These are phyloP conservation scores for Lysandra bellargus DNA, from an alignment of 2,888 invertebrate species.

Conservation along the genomic window DNA sequence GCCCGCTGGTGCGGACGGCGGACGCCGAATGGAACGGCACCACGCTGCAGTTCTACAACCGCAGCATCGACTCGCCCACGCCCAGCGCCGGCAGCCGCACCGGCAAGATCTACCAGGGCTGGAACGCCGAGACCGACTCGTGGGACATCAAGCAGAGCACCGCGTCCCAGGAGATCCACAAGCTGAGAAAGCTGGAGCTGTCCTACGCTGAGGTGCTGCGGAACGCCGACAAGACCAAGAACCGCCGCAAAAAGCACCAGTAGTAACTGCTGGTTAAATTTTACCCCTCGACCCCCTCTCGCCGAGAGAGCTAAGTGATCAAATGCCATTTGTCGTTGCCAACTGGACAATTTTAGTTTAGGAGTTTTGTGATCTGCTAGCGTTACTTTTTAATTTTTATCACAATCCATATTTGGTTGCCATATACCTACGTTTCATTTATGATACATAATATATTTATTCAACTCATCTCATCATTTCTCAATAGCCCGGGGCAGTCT, in stretches of 20 bases:
- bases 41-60: conserved; percentile 85
- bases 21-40: conserved; percentile 85
- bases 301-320: conserved; percentile 71
- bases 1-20: conserved; percentile 68
- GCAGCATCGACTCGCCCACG: conserved; percentile 81
- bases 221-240: conserved; percentile 82
- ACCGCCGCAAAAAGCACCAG: conserved; percentile 76
- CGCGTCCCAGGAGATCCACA: conserved; percentile 91
- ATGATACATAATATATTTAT: conserved; percentile 49
- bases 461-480: conserved; percentile 39
- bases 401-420: conserved; percentile 73
- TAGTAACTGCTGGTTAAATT: conserved; percentile 50
- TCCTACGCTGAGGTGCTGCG: conserved; percentile 92
- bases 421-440: conserved; percentile 61
- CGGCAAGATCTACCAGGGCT: conserved; percentile 74
- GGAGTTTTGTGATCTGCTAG: conserved; percentile 79
- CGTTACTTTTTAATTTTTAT: conserved; percentile 71
- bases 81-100: conserved; percentile 77
- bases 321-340: conserved; percentile 78
- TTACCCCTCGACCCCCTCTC: conserved; percentile 69
- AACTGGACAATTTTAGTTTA: conserved; percentile 75
- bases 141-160: conserved; percentile 82
- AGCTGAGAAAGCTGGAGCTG: conserved; percentile 88
- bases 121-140: conserved; percentile 73
- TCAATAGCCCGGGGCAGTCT: conserved; percentile 34